Evolutionary conservation across 2,113 vertebrate species (phyloP).

Genomic region (Bufo gargarizans): DNA sequence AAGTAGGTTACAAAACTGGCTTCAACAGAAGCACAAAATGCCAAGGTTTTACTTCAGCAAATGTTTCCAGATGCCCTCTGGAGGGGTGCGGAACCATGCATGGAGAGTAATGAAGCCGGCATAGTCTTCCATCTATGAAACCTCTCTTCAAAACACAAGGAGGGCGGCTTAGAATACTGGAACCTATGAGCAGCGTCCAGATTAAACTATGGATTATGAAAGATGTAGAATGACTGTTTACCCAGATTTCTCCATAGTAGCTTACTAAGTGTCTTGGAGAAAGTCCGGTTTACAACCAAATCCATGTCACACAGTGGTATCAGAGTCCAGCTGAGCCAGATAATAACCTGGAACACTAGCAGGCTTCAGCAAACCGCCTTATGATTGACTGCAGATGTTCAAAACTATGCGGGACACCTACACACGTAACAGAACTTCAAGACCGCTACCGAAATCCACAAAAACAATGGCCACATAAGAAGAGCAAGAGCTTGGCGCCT

Average conservation of each 20-base stretch:
- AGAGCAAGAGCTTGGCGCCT: too few species aligned
- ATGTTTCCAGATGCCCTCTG: conserved; percentile 13
- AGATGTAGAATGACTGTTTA: background rate
- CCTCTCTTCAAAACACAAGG: background rate
- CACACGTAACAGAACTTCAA: background rate
- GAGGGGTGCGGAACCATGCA: background rate
- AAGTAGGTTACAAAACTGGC: too few species aligned
- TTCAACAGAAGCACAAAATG: too few species aligned
- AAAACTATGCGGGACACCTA: background rate
- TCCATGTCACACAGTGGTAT: background rate
- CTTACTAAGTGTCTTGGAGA: background rate
- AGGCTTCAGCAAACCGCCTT: background rate
- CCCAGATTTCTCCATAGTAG: background rate
- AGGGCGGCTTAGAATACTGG: background rate
- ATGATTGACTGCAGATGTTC: background rate
- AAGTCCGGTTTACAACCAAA: background rate
- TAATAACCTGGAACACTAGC: background rate
- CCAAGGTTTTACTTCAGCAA: background rate
- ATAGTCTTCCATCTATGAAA: background rate
- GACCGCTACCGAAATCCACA: too few species aligned
- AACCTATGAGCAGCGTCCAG: conserved; percentile 32
- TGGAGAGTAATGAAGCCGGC: background rate
- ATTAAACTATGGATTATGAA: background rate
- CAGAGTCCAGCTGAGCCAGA: background rate
- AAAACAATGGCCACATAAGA: too few species aligned